Evolutionary conservation across 2,113 vertebrate genomes (phyloP), one percentile per base, ranked within the genome.

Genomic region (Anoura caudifer): DNA sequence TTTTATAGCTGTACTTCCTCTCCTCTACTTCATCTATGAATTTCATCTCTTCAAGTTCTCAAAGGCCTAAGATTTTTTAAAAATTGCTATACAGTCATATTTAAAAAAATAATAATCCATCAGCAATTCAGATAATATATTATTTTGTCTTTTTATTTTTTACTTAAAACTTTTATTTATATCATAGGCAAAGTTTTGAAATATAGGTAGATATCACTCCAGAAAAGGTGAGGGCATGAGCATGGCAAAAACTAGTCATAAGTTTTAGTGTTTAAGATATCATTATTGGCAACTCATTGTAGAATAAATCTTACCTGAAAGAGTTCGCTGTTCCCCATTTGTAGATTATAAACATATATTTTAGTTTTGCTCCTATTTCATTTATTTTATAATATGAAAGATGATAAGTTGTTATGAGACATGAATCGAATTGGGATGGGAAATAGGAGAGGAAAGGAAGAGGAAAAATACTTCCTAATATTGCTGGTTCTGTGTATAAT

Each of bases 361-460:
- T 83, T 92, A 19, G 6, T 80, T 96, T 76, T 83, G 87, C 54
- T 77, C 13, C 52, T 50, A 19, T 87, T 96, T 33, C 69, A 61
- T 96, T 63, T 95, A 76, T 56, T 92, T 79, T 94, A 56, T 19
- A 81, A 14, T 47, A 6, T 91, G 16, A 83, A 0, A 72, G 65
- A 96, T 87, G 28, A 82, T 92, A 56, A 96, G 67, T 95, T 95
- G 56, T 96, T 97, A 92, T 5, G 12, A 90, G 41, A 43, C n/a
- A 83, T 81, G 96, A 92, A 70, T 95, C 75, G 90, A 97, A 87
- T 72, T 28, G n/a, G 91, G n/a, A 77, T 95, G 81, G 81, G 77
- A 96, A 86, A 82, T 93, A 20, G 56, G 45, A 50, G 22, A 67
- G 63, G 83, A 65, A 80, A 50, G 20, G 13, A 95, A 65, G 2